Base-by-base conservation (phyloP, 2,113 vertebrate genomes). In the Tiliqua scincoides region DNA sequence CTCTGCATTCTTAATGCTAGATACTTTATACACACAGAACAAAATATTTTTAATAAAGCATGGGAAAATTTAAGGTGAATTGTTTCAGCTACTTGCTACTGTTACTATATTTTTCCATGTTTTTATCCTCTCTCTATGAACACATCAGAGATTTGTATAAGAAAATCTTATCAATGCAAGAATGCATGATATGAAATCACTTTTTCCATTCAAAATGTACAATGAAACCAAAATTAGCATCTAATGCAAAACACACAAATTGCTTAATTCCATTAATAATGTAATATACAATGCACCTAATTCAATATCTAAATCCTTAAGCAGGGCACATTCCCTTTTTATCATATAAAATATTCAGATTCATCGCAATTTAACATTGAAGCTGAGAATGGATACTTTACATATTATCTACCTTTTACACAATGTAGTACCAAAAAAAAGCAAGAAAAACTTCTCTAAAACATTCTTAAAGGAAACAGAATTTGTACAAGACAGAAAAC, bases 381-480 rank as follows among this genome's bases (percentile, higher is more conserved):
- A 89, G 80, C 70, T 68, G 5, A 70, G 91, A 91, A 92, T 87
- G 0, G 82, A 87, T 12, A 72, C 59, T 20, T 9, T 73, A 86
- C 71, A 59, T 89, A 89, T 40, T 87, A 85, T 92, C 94, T 82
- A 73, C 63, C 85, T 72, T 86, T 89, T 48, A 86, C 85, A 91
- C 86, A 91, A 93, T 82, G 88, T 85, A 88, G 89, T 59, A 85
- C 25, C 77, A 91, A 89, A 80, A 91, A 92, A 93, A 92, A 87
- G 30, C 27, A 83, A 94, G 80, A 91, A 79, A 93, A 82, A 91
- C 91, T 82, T 89, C 90, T 88, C 92, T 93, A 89, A 93, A 88
- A 87, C 68, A 71, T 93, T 95, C 92, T 92, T 93, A 93, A 93
- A 90, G 88, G 83, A 87, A 86, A 93, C 20, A 89, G 15, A 84